Percentiles rank a stretch among this genome's conserved stretches.
phyloP scores from a whole-genome alignment of 2,797 vertebrate species.

The Pangasius macronema region DNA sequence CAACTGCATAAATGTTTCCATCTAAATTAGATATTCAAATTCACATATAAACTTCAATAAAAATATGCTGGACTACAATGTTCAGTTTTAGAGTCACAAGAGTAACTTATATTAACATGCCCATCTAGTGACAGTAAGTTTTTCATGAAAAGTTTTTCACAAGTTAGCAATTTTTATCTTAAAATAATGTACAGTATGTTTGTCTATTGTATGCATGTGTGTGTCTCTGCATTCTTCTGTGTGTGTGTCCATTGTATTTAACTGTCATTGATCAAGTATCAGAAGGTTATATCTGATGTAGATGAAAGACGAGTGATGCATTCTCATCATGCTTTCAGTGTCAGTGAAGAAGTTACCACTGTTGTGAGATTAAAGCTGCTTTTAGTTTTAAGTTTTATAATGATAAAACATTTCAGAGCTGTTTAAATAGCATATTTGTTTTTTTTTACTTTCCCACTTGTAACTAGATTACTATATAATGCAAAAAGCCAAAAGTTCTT shows the following conservation, averaged over 20 bases:
- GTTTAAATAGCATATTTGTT: not conserved
- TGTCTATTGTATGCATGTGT: not conserved
- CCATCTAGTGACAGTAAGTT: not conserved
- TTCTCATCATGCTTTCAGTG: not conserved
- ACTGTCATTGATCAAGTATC: not conserved
- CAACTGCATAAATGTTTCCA: not conserved
- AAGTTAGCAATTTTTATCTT: not conserved
- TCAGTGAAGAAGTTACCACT: not conserved
- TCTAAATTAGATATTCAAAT: not conserved
- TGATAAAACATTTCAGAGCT: not conserved
- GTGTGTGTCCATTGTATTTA: not conserved
- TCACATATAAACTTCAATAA: not conserved
- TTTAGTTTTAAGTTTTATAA: not conserved
- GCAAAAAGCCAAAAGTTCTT: not conserved
- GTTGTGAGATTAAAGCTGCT: not conserved
- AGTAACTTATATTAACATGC: not conserved
- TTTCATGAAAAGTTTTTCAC: not conserved
- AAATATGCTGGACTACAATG: not conserved
- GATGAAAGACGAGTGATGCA: not conserved
- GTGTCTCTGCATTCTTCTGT: not conserved
- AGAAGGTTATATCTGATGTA: not conserved
- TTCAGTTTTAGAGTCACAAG: not conserved
- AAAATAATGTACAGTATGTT: not conserved
- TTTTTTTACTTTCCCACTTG: not conserved
- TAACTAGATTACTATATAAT: not conserved